A percentile compares a stretch with the other conserved stretches of the same genome.
These are phyloP conservation scores for Teleogryllus occipitalis DNA, from an alignment of 1,140 invertebrate species.

Conservation along the genomic window DNA sequence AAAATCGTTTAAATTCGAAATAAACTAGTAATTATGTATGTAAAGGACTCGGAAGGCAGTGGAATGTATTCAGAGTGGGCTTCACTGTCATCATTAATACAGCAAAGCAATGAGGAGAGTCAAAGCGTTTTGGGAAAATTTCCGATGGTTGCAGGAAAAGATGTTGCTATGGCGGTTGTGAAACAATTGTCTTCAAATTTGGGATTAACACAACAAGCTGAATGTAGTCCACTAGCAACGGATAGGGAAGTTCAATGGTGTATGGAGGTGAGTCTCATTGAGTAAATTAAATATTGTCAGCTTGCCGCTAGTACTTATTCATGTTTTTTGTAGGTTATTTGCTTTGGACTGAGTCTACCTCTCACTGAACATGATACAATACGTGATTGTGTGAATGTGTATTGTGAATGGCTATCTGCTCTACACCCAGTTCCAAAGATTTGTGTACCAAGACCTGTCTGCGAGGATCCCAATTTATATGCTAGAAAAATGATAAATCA, in stretches of 20 bases:
- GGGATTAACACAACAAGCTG: constrained; percentile 64
- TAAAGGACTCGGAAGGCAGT: constrained; percentile 36
- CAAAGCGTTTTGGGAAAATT: constrained; percentile 82
- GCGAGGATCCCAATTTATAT: constrained; percentile 85
- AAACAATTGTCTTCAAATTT: constrained; percentile 68
- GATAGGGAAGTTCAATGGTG: constrained; percentile 84
- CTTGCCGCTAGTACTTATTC: not conserved
- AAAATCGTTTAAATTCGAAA: not conserved
- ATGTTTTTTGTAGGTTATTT: constrained; percentile 59
- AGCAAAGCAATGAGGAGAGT: constrained; percentile 53
- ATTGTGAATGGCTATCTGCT: constrained; percentile 92
- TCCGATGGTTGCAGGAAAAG: constrained; percentile 60
- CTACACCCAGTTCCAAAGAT: constrained; percentile 71
- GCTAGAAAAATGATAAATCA: constrained; percentile 85
- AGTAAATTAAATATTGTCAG: not conserved
- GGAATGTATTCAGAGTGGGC: constrained; percentile 83
- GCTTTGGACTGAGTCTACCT: constrained; percentile 84
- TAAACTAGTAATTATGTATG: not conserved
- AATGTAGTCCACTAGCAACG: constrained; percentile 62
- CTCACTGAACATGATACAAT: constrained; percentile 87
- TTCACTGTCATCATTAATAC: constrained; percentile 59
- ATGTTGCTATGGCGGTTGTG: constrained; percentile 77
- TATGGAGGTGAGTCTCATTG: constrained; percentile 56
- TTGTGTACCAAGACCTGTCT: constrained; percentile 75
- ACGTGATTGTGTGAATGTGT: constrained; percentile 92